These are phyloP conservation scores for Brachylomia viminalis DNA, from an alignment of 2,888 invertebrate species.

Conservation along the genomic window DNA sequence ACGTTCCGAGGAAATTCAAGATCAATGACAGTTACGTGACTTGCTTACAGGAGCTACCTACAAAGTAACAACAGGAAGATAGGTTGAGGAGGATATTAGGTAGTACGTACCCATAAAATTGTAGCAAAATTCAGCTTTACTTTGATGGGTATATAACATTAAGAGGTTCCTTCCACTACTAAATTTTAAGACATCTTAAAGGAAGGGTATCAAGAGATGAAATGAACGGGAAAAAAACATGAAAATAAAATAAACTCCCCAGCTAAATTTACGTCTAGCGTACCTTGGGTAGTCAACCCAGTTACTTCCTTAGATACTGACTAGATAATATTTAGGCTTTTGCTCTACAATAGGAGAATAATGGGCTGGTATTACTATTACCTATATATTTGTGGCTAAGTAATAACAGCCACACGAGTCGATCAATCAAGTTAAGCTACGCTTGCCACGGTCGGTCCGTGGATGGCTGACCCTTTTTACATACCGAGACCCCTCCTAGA, in stretches of 20 bases:
- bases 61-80: slow-evolving; percentile 27
- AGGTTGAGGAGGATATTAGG: neutral
- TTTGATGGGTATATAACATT: slow-evolving; percentile 11
- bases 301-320: no score
- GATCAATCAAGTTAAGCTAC: no score
- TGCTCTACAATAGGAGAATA: neutral
- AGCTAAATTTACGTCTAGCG: neutral
- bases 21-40: slow-evolving; percentile 61
- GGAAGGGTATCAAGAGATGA: neutral
- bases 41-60: slow-evolving; percentile 18
- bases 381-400: no score
- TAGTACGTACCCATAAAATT: slow-evolving; percentile 21
- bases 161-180: slow-evolving; percentile 10
- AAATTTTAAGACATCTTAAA: slow-evolving; percentile 28
- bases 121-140: slow-evolving; percentile 5
- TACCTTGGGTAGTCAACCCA: neutral
- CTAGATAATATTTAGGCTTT: neutral
- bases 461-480: no score
- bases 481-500: no score
- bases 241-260: neutral
- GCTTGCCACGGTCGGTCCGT: no score
- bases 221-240: slow-evolving; percentile 4
- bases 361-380: no score
- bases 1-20: slow-evolving; percentile 49
- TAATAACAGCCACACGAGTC: no score